Percentiles rank a stretch among this genome's conserved stretches.
Evolutionary conservation across 2,113 vertebrate species (phyloP).

Genomic region (Trinectes maculatus): DNA sequence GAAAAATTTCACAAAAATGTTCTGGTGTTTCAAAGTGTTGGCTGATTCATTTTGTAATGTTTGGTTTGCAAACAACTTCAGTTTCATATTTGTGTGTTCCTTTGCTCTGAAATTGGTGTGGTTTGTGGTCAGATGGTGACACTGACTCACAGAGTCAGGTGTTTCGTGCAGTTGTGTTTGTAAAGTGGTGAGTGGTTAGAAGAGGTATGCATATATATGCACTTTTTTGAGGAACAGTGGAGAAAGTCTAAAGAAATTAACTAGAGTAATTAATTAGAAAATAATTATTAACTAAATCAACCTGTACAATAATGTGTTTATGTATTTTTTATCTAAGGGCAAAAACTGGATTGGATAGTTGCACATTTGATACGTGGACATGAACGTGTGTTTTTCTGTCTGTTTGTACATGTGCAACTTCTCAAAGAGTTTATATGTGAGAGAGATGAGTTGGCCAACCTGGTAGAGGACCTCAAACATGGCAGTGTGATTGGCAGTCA

Average conservation of each 20-base stretch:
- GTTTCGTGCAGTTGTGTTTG: constrained; percentile 17
- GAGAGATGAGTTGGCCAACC: constrained; percentile 74
- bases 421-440: constrained; percentile 76
- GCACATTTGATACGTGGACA: neutral
- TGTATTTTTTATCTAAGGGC: too few species aligned
- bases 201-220: constrained; percentile 23
- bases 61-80: neutral
- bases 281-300: too few species aligned
- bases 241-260: too few species aligned
- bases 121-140: too few species aligned
- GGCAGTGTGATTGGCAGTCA: constrained; percentile 71
- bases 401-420: constrained; percentile 40
- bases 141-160: neutral
- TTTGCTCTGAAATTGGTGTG: too few species aligned
- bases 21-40: neutral
- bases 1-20: too few species aligned
- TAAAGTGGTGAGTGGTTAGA: constrained; percentile 30
- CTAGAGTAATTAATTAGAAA: too few species aligned
- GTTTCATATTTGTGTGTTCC: neutral
- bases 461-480: constrained; percentile 75
- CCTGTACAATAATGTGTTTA: too few species aligned
- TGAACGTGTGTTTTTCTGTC: constrained; percentile 30
- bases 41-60: neutral
- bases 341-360: neutral
- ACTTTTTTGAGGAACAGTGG: too few species aligned